Evolutionary conservation across 2,113 vertebrate species (phyloP), one percentile per base, ranked within the genome.

Genomic region (Malurus elegans): DNA sequence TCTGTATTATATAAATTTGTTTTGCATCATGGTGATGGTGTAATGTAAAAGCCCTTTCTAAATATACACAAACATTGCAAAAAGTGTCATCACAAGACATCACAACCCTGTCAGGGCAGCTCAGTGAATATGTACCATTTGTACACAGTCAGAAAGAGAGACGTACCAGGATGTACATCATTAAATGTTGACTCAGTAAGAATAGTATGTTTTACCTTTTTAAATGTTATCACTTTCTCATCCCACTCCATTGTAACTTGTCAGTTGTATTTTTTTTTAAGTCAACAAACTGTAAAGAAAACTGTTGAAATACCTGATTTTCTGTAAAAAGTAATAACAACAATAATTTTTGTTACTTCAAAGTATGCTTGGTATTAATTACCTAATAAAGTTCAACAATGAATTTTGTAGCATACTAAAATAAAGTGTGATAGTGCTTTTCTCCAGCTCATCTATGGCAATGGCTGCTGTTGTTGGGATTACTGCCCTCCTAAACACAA

Each of bases 341-440:
- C 86, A 94, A 97, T 96, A 98, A 96, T 97, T 98, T 98, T 98
- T 98, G 97, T 98, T 98, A 98, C 97, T 98, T 97, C 97, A 95
- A 96, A 86, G 93, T 97, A 93, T 92, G 93, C 89, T 97, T 97
- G 92, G 76, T 97, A 94, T 96, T 95, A 88, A 94, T 88, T 92
- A 96, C 95, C 95, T 96, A 97, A 96, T 97, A 97, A 97, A 97
- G 94, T 92, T 91, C 93, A 93, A 94, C 53, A 50, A 96, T 65
- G 81, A 95, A 71, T 97, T 97, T 97, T 97, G 94, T 97, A 97
- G 97, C 96, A 97, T 96, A 97, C 96, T 95, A 92, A 91, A 97
- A 96, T 92, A 96, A 97, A 97, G 93, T 66, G 95, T 96, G 61
- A 58, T 28, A 94, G 95, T 96, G 92, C 75, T 95, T 97, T 97